Evolutionary conservation across 2,797 vertebrate genomes (phyloP).

Genomic region (Lutjanus campechanus): DNA sequence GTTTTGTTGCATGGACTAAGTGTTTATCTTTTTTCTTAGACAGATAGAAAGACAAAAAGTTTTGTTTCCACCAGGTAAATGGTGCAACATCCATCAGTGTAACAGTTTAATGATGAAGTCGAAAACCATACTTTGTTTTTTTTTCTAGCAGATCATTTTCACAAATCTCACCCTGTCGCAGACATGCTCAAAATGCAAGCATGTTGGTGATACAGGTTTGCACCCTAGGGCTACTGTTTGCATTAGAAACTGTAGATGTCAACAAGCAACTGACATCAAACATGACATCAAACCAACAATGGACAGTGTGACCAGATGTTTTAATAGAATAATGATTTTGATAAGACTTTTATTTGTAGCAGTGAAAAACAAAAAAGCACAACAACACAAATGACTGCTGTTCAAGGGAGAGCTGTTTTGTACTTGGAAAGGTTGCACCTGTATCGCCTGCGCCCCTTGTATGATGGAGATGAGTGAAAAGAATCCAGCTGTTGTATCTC

Average conservation of each 20-base stretch:
- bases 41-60: neutral
- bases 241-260: neutral
- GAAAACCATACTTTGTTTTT: neutral
- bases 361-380: neutral
- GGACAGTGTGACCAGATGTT: no score
- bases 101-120: neutral
- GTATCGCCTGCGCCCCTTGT: neutral
- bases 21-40: no score
- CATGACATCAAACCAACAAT: no score
- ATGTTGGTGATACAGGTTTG: neutral
- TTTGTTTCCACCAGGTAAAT: neutral
- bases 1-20: no score
- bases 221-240: neutral
- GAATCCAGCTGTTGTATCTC: slow-evolving; percentile 16
- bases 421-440: neutral
- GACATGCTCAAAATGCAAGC: neutral
- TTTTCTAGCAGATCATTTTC: neutral
- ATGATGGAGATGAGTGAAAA: neutral
- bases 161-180: neutral
- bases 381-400: neutral
- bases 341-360: neutral
- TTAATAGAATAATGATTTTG: neutral
- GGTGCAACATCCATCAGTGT: neutral
- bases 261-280: neutral
- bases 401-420: neutral